These are phyloP conservation scores for Troides oblongomaculatus DNA, from an alignment of 2,888 invertebrate species.

Conservation along the genomic window DNA sequence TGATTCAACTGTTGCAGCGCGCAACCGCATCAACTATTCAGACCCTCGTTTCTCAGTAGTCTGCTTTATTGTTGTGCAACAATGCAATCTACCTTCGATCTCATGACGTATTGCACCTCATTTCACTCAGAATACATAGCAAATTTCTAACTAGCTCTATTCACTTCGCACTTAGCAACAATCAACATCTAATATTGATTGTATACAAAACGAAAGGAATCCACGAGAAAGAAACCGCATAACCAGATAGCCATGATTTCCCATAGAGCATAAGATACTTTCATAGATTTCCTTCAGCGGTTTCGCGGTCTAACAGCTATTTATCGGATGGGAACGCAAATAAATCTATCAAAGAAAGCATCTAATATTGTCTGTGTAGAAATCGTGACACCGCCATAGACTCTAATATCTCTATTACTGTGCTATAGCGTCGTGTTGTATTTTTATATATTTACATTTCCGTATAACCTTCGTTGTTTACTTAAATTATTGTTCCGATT, in stretches of 20 bases:
- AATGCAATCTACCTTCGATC: constrained; percentile 71
- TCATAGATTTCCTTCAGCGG: constrained; percentile 70
- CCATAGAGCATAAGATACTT: constrained; percentile 67
- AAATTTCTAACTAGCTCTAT: constrained; percentile 45
- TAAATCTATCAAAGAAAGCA: constrained; percentile 62
- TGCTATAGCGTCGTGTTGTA: constrained; percentile 25
- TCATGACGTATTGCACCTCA: constrained; percentile 69
- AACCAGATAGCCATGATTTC: constrained; percentile 68
- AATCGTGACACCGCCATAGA: constrained; percentile 67
- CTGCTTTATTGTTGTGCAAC: constrained; percentile 64
- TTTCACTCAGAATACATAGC: constrained; percentile 58
- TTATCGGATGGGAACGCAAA: constrained; percentile 70
- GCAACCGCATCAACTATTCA: constrained; percentile 69
- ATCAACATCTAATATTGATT: constrained; percentile 71
- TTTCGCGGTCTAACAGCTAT: constrained; percentile 71
- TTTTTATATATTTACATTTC: constrained; percentile 22
- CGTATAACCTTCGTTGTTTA: constrained; percentile 32
- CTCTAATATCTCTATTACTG: constrained; percentile 38
- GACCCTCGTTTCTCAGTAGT: constrained; percentile 57
- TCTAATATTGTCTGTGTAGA: constrained; percentile 61
- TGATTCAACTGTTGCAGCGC: constrained; percentile 70
- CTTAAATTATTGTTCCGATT: constrained; percentile 31
- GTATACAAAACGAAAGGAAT: constrained; percentile 67
- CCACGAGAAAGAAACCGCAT: constrained; percentile 73
- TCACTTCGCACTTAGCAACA: constrained; percentile 62